Base-by-base conservation (phyloP, 1,140 invertebrate genomes). In the Neoseiulus cucumeris region DNA sequence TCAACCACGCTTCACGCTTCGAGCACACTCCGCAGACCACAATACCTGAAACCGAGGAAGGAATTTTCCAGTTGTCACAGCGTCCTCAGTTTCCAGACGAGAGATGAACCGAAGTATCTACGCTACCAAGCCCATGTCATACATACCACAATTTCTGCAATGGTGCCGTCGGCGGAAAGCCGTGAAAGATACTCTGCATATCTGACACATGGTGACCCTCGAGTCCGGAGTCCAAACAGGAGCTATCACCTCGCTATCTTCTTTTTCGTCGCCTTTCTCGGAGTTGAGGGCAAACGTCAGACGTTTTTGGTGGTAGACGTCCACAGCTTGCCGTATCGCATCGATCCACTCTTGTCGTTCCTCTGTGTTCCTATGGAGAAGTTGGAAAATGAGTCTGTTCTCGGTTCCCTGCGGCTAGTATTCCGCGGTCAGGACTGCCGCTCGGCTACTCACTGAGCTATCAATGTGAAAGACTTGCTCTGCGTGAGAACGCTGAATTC, bases 101-200 rank as follows among this genome's bases (percentile, higher is more conserved):
- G n/a, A n/a, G n/a, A n/a, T n/a, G n/a, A n/a, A n/a, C n/a, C n/a
- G n/a, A n/a, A n/a, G n/a, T n/a, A n/a, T n/a, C n/a, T n/a, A n/a
- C n/a, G n/a, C n/a, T n/a, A n/a, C n/a, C n/a, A n/a, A n/a, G n/a
- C n/a, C n/a, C n/a, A n/a, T 22, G 74, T 72, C 75, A 73, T 85
- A 84, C 75, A 83, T 83, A 65, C 85, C 85, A 79, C 85, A 87
- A 20, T 83, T 81, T 70, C 85, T 75, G 70, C 85, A 87, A 72
- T 86, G 84, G 71, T 87, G 85, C 68, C 85, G 79, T 64, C 85
- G 78, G 72, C 83, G 84, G 68, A 83, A 84, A 14, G 86, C 79
- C 2, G 82, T 85, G 73, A 87, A 87, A 68, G 82, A 81, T 28
- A 77, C 74, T 22, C 82, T 82, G 74, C 86, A 87, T n/a, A 81